Conservation (phyloP, 1,140 invertebrate species). For the Centruroides sculpturatus region DNA sequence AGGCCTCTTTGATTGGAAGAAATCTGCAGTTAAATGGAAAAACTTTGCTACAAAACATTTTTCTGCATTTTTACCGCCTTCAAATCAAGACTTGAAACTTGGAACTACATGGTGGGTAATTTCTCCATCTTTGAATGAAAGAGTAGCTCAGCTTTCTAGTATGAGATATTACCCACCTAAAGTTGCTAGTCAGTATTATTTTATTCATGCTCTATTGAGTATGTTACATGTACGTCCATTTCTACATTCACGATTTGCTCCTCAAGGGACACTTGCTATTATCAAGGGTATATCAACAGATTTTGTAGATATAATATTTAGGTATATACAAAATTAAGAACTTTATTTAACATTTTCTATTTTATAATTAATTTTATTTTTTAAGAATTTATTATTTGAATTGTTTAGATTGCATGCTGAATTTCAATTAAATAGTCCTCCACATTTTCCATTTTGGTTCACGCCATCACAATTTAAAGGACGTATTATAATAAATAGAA, state of each 20-base stretch:
- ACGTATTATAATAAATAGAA: slow-evolving; percentile 10
- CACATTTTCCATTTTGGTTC: slow-evolving; percentile 32
- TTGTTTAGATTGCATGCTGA: slow-evolving; percentile 30
- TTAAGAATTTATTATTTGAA: too few relatives aligned
- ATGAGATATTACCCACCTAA: slow-evolving; percentile 3
- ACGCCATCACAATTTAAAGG: slow-evolving; percentile 27
- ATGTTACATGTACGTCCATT: slow-evolving; percentile 10
- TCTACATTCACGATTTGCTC: slow-evolving; percentile 24
- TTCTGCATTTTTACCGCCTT: slow-evolving; percentile 1
- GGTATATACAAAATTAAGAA: slow-evolving; percentile 20
- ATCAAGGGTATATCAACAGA: slow-evolving; percentile 25
- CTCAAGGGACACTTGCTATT: slow-evolving; percentile 26
- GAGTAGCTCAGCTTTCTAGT: background rate
- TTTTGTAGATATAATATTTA: slow-evolving; percentile 29
- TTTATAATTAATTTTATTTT: too few relatives aligned
- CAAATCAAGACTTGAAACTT: background rate
- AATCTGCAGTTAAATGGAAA: background rate
- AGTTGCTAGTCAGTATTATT: background rate
- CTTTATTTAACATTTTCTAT: too few relatives aligned
- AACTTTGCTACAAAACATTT: slow-evolving; percentile 8
- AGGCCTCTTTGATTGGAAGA: slow-evolving; percentile 7
- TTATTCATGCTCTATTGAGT: slow-evolving; percentile 5
- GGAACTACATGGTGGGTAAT: slow-evolving; percentile 11
- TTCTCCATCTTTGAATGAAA: background rate
- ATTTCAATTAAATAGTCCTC: slow-evolving; percentile 32